Evolutionary conservation across 2,888 invertebrate species (phyloP).

Genomic region (Drosophila meridionalis): DNA sequence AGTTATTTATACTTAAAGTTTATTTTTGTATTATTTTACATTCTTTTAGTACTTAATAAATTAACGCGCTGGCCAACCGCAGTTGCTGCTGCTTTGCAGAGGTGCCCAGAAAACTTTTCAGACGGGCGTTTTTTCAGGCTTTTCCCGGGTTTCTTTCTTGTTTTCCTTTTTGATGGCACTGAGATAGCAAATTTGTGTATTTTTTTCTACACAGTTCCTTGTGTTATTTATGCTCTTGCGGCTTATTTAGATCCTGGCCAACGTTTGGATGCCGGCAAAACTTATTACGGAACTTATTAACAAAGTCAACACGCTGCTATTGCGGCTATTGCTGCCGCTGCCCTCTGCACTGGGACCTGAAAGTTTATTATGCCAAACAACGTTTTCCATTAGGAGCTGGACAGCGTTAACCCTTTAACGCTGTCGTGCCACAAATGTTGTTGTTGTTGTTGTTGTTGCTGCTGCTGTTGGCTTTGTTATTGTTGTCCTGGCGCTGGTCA

Average conservation of each 20-base stretch:
- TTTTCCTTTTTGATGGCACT: constrained; percentile 21
- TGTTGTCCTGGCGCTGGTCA: constrained; percentile 28
- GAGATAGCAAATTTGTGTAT: constrained; percentile 9
- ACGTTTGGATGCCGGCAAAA: constrained; percentile 51
- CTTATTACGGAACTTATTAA: constrained; percentile 80
- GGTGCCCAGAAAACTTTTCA: constrained; percentile 6
- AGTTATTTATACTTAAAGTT: not conserved
- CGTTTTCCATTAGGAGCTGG: constrained; percentile 65
- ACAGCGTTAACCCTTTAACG: constrained; percentile 8
- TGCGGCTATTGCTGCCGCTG: constrained; percentile 26
- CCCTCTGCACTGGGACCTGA: constrained; percentile 32
- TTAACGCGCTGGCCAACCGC: constrained; percentile 2
- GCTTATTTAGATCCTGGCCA: constrained; percentile 50
- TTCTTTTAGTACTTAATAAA: not conserved
- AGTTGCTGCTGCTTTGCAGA: not conserved
- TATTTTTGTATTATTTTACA: not conserved
- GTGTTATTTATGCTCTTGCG: constrained; percentile 67
- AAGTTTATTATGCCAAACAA: constrained; percentile 74
- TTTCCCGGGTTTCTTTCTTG: not conserved
- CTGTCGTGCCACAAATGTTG: constrained; percentile 16
- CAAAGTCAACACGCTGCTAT: constrained; percentile 74
- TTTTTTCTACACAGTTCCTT: constrained; percentile 39
- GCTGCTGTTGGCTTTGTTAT: constrained; percentile 12
- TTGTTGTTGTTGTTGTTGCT: not conserved
- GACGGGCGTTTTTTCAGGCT: not conserved